These are phyloP conservation scores for Acrocyrtus sp. DNA, from an alignment of 2,888 invertebrate genomes.

Conservation along the genomic window DNA sequence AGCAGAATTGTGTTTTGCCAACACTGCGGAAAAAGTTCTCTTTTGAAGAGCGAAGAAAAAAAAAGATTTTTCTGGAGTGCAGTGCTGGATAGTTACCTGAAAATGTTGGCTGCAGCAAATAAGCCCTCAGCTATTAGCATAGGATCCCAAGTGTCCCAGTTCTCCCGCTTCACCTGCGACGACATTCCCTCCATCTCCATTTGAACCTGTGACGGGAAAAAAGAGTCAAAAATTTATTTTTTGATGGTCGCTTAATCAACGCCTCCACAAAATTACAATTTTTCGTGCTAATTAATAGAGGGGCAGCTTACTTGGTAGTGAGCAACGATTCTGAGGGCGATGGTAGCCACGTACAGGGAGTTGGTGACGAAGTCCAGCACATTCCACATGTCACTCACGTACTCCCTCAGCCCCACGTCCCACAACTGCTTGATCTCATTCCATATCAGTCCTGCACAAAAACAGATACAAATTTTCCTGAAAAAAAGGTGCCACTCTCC, in stretches of 20 bases:
- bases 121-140: constrained; percentile 96
- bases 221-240: no score
- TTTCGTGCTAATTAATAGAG: no score
- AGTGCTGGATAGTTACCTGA: no score
- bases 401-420: constrained; percentile 97
- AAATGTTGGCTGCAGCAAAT: constrained; percentile 98
- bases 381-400: constrained; percentile 99
- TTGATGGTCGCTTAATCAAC: no score
- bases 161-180: constrained; percentile 73
- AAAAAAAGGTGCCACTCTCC: no score
- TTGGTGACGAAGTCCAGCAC: constrained; percentile 99
- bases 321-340: constrained; percentile 92
- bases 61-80: no score
- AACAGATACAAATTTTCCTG: constrained; percentile 6
- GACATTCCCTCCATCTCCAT: constrained; percentile 72
- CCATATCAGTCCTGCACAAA: constrained; percentile 89
- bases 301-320: constrained; percentile 96
- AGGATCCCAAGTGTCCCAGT: constrained; percentile 99
- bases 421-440: constrained; percentile 98
- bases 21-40: no score
- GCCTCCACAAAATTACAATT: no score
- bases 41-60: no score
- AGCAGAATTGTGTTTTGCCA: no score
- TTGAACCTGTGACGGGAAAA: constrained; percentile 73
- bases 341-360: constrained; percentile 96